phyloP scores from a whole-genome alignment of 2,113 vertebrate genomes.

The Poecilia latipinna region DNA sequence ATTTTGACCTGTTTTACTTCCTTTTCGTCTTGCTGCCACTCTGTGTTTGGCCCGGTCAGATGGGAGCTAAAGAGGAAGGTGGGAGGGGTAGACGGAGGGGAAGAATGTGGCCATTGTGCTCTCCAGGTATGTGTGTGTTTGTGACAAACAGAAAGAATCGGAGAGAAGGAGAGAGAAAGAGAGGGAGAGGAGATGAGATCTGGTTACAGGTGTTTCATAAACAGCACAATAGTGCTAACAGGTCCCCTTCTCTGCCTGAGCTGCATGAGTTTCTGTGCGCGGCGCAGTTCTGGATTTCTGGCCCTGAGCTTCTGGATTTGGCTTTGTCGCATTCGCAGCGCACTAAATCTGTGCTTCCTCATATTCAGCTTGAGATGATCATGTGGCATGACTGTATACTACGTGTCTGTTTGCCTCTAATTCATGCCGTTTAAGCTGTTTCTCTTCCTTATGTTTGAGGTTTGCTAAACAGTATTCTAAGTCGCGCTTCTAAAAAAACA shows the following conservation, averaged over 20 bases:
- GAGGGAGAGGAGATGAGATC: conserved; percentile 63
- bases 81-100: conserved; percentile 31
- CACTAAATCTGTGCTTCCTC: conserved; percentile 56
- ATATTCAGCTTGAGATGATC: conserved; percentile 58
- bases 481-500: conserved; percentile 24
- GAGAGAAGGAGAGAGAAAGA: conserved; percentile 30
- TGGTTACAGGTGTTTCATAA: conserved; percentile 78
- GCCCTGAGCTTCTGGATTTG: conserved; percentile 44
- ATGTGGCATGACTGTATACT: conserved; percentile 58
- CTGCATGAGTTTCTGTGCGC: conserved; percentile 12
- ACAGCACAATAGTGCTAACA: conserved; percentile 74
- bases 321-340: conserved; percentile 40
- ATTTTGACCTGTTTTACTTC: conserved; percentile 7
- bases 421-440: conserved; percentile 35
- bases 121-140: conserved; percentile 73
- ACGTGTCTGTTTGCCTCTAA: conserved; percentile 2
- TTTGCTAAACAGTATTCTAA: conserved; percentile 22
- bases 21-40: neutral
- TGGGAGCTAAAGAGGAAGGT: conserved; percentile 50
- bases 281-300: conserved; percentile 41
- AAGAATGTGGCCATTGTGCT: conserved; percentile 79
- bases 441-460: conserved; percentile 43
- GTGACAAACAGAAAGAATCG: conserved; percentile 62
- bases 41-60: conserved; percentile 32
- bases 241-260: conserved; percentile 33